Base-by-base conservation (phyloP, 2,888 invertebrate species). In the Caenorhabditis drosophilae region DNA sequence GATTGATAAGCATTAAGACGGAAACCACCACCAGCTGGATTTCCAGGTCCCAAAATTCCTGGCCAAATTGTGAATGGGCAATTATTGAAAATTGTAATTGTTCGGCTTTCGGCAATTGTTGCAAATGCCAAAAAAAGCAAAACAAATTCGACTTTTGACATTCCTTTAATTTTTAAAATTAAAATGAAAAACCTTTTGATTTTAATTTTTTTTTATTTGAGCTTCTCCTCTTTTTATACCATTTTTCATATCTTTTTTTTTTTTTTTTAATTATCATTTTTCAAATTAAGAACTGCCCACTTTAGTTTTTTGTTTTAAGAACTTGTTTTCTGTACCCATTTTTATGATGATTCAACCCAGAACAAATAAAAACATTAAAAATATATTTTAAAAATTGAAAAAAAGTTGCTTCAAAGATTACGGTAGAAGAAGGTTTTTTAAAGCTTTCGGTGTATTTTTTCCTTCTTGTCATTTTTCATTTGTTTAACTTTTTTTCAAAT, bases 41-140 rank as follows among this genome's bases (percentile, higher is more conserved):
- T 61, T 36, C 67, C 53, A 18, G 67, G 51, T 2, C 77, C 77
- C 15, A 61, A 67, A 31, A 79, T 67, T 44, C 79, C 79, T 7
- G 79, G 79, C 78, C 79, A 79, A 31, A 79, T 70, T 16, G 73
- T 66, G 59, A 73, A 67, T 31, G 70, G 62, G 48, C 79, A 79
- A 45, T 75, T 77, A 70, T 79, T 79, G 53, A 55, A 62, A 44
- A 77, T 50, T 26, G 54, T 64, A 31, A 64, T 64, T 9, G 23
- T 55, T 38, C 64, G 6, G 26, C 51, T 41, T 15, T 59, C 51
- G 20, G 34, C 46, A 7, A 36, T 41, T 6, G 50, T 27, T 4
- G 45, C 47, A 46, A 58, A n/a, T 2, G 27, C 44, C 15, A 45
- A 15, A 6, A 45, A 27, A 23, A n/a, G 3, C 20, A 40, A 12